Base-by-base conservation (phyloP, 1,140 invertebrate genomes). In the Artemia franciscana region DNA sequence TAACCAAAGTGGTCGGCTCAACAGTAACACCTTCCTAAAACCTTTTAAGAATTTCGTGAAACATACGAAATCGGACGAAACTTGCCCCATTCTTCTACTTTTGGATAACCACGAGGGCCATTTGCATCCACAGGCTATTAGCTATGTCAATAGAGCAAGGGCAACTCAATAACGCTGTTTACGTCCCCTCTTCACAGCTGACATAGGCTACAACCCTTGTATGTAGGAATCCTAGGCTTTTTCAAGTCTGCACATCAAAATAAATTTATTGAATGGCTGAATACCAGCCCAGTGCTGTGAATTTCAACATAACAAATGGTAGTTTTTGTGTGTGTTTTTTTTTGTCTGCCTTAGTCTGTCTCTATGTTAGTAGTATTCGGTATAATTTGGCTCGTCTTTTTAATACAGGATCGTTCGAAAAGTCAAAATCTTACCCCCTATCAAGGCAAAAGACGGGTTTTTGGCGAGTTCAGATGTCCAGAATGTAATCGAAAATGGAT, bases 121-220 rank as follows among this genome's bases (percentile, higher is more conserved):
- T 65, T 27, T 69, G 66, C 12, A 62, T 59, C 2, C 62, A 62
- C 24, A 68, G 62, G n/a, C 58, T 58, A 58, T 66, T 27, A 9
- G 61, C 63, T 28, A 60, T 63, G n/a, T n/a, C n/a, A n/a, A n/a
- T n/a, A n/a, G n/a, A 60, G 30, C 58, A 67, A 57, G 81, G 64
- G 86, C 87, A 73, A 79, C 84, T 66, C 88, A 73, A 75, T 68
- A 61, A 58, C 67, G 39, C 51, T 68, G 5, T 2, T 71, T 26
- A 69, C 66, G 5, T 67, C 71, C 21, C 70, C 71, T 18, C 67
- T 70, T 24, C 70, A 71, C 60, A 64, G 65, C 26, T 67, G 65
- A 0, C 71, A 73, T 61, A 67, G 67, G n/a, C 66, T 73, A 9
- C 72, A 73, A 58, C 69, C 70, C 15, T 63, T 73, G 26, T 70